Evolutionary conservation across 1,140 invertebrate species (phyloP).

Genomic region (Aphis craccivora): DNA sequence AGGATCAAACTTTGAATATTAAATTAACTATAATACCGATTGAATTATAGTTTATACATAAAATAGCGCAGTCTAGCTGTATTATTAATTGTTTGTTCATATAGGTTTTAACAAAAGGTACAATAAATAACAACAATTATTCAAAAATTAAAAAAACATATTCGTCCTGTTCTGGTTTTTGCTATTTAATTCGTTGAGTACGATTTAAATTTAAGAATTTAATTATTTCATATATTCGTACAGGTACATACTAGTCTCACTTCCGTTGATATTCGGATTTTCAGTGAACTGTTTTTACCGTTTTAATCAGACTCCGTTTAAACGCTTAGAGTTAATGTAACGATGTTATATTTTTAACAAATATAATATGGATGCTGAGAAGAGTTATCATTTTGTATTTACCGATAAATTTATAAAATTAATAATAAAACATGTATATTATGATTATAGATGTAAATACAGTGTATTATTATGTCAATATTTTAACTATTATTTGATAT

Average conservation of each 20-base stretch:
- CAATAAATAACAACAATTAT: neutral
- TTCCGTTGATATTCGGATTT: neutral
- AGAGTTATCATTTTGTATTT: neutral
- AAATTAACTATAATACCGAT: neutral
- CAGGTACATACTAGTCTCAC: neutral
- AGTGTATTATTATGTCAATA: neutral
- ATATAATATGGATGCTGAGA: neutral
- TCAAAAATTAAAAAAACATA: neutral
- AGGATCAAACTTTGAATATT: neutral
- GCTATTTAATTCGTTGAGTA: neutral
- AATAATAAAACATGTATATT: neutral
- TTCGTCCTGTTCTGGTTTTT: neutral
- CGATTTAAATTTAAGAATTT: neutral
- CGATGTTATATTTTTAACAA: neutral
- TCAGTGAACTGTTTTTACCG: constrained; percentile 3
- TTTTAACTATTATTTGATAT: neutral
- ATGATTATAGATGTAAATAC: neutral
- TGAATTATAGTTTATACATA: neutral
- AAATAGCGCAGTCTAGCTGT: neutral
- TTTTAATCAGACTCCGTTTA: neutral
- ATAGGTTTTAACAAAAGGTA: neutral
- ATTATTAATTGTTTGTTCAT: neutral
- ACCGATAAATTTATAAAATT: neutral
- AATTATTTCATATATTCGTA: neutral
- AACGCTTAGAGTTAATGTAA: neutral